Base-by-base conservation (phyloP, 2,113 vertebrate species). In the Nanger granti region DNA sequence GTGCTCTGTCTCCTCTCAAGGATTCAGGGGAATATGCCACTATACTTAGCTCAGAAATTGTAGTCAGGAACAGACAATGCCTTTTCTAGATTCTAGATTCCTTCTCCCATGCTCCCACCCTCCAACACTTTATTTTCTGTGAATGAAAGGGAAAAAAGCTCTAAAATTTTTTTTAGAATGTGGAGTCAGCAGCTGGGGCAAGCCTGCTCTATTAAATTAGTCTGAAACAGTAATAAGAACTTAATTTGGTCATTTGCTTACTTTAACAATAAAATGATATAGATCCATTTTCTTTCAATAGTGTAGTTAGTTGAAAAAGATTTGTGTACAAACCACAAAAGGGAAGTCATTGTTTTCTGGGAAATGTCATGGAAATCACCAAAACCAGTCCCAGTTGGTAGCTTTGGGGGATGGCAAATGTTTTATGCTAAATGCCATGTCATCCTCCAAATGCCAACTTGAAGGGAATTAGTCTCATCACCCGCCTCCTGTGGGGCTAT, bases 251-350 rank as follows among this genome's bases (percentile, higher is more conserved):
- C 15, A 37, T 76, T 93, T 85, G 57, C 49, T 89, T 60, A 91
- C 47, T 73, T 93, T 93, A 87, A 91, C 24, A 55, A 64, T 52
- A 95, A 90, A 84, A 79, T 82, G 13, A 26, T 57, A 87, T 8
- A 54, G 54, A 59, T 89, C 52, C 18, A 88, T 55, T 52, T 94
- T 52, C 26, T 10, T 22, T 9, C 82, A 69, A 31, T 3, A 86
- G 10, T 66, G 52, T 47, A 93, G 49, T 88, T 92, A 57, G 31
- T 18, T 80, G 73, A 47, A 96, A 97, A 66, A 11, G 34, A 66
- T n/a, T 93, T 92, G 91, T 84, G 26, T 85, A 87, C 20, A 95
- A 87, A 94, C 17, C 82, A 84, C n/a, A 91, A 97, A 29, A 97
- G 10, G 26, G 87, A 79, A 96, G 37, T 7, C 83, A 54, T 4